These are phyloP conservation scores for Pipa parva DNA, from an alignment of 2,113 vertebrate species.

Conservation along the genomic window DNA sequence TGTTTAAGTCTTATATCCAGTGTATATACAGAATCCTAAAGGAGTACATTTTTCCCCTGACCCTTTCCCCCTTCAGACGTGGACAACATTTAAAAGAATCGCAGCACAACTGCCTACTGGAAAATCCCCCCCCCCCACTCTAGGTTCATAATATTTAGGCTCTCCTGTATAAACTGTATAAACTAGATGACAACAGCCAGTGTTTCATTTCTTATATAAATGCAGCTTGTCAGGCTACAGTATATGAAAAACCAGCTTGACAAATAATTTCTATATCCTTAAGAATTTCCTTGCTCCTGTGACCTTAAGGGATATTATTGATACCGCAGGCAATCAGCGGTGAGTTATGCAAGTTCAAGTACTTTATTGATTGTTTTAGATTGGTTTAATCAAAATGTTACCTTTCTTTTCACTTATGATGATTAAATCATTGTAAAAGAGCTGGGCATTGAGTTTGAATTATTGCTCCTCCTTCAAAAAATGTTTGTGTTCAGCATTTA, in stretches of 20 bases:
- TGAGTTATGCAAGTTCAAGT: constrained; percentile 86
- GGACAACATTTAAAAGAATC: constrained; percentile 43
- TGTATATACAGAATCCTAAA: constrained; percentile 59
- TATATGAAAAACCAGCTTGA: constrained; percentile 5
- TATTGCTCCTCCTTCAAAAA: constrained; percentile 60
- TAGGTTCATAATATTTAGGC: constrained; percentile 3
- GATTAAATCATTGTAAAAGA: constrained; percentile 80
- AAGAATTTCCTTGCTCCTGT: neutral
- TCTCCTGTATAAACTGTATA: constrained; percentile 10
- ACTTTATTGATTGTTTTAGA: constrained; percentile 78
- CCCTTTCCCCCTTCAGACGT: constrained; percentile 51
- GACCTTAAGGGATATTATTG: constrained; percentile 50
- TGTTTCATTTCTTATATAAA: constrained; percentile 8
- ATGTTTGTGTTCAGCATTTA: constrained; percentile 63
- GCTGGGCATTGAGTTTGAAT: constrained; percentile 64
- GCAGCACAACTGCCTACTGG: constrained; percentile 41
- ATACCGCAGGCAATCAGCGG: constrained; percentile 64
- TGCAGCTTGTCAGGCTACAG: too few relatives aligned
- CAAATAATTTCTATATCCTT: constrained; percentile 12
- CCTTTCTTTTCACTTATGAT: constrained; percentile 75
- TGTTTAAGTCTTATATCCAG: constrained; percentile 75
- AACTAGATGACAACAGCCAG: neutral
- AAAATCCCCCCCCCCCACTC: constrained; percentile 10
- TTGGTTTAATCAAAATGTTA: constrained; percentile 80
- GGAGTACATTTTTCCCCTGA: constrained; percentile 54